Evolutionary conservation across 2,113 vertebrate species (phyloP).

Genomic region (Holacanthus passer): DNA sequence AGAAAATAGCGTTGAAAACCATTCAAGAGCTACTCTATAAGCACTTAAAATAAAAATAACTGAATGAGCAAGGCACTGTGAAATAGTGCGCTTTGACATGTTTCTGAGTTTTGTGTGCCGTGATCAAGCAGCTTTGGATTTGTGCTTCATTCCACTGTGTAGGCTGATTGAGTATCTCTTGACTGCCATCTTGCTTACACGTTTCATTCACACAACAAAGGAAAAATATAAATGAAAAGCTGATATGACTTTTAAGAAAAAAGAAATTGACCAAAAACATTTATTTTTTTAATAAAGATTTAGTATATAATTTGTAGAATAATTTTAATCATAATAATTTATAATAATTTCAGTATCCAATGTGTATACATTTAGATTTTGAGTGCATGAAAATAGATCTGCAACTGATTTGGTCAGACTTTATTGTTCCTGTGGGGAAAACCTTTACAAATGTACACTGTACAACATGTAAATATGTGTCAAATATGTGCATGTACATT

Average conservation of each 20-base stretch:
- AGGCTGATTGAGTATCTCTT: not conserved
- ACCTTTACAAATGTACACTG: too few species aligned
- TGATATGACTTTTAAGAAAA: not conserved
- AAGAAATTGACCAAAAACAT: not conserved
- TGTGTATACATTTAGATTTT: not conserved
- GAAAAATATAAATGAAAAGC: not conserved
- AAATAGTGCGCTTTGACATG: not conserved
- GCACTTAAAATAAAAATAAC: not conserved
- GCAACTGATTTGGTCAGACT: not conserved
- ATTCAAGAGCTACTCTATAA: not conserved
- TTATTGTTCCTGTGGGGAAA: not conserved
- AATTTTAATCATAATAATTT: too few species aligned
- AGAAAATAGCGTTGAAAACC: conserved; percentile 13
- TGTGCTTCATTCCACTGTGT: not conserved
- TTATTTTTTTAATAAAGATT: too few species aligned
- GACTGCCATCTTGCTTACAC: not conserved
- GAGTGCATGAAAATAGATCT: not conserved
- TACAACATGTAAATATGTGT: too few species aligned
- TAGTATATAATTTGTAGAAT: too few species aligned
- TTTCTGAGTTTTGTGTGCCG: not conserved
- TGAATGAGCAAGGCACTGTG: not conserved
- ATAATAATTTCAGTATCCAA: not conserved
- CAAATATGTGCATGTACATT: too few species aligned
- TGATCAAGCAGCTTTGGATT: not conserved
- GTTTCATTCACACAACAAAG: not conserved